Evolutionary conservation across 2,888 invertebrate genomes (phyloP).

Genomic region (Cecidostiba fungosa): DNA sequence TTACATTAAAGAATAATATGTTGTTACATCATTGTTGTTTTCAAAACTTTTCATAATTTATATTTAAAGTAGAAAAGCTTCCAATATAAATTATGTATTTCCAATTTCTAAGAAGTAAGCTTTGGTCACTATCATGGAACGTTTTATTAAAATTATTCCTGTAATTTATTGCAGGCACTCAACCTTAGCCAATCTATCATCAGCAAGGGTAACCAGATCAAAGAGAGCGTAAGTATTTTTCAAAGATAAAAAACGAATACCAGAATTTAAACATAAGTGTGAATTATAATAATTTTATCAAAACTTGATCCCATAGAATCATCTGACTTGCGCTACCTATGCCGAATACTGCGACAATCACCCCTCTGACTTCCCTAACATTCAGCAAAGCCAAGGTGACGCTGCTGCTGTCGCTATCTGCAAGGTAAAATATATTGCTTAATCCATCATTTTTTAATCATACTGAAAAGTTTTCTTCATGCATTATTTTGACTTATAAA

Average conservation of each 20-base stretch:
- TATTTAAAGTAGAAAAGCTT: no score
- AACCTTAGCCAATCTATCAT: neutral
- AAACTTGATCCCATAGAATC: neutral
- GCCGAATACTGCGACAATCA: neutral
- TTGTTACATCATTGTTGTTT: neutral
- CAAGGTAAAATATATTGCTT: conserved; percentile 27
- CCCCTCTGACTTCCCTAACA: neutral
- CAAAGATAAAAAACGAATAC: neutral
- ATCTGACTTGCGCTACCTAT: neutral
- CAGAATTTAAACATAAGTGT: neutral
- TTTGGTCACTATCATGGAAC: neutral
- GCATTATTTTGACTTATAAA: neutral
- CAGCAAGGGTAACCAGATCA: neutral
- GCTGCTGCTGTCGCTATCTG: neutral
- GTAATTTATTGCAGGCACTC: conserved; percentile 21
- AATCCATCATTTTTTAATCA: no score
- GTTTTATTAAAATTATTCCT: neutral
- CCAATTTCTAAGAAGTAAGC: no score
- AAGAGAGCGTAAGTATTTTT: neutral
- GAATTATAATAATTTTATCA: neutral
- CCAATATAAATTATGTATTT: neutral
- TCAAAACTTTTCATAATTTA: no score
- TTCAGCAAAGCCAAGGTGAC: neutral
- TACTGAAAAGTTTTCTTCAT: no score
- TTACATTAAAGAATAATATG: no score